Conservation (phyloP, 2,888 invertebrate species). For the Unio pictorum region DNA sequence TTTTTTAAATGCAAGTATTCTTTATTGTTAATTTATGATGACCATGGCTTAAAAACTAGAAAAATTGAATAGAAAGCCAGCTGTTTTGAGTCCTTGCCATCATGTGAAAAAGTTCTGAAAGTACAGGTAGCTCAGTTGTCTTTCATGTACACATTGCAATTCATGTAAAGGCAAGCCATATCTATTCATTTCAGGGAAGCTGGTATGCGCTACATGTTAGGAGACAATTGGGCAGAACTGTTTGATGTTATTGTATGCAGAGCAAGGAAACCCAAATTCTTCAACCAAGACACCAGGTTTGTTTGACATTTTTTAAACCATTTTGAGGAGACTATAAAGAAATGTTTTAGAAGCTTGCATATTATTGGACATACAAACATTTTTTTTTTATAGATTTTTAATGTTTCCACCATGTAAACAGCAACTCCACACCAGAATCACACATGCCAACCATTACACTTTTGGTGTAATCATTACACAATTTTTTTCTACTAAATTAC, state of each 20-base stretch:
- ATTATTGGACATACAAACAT: too few relatives aligned
- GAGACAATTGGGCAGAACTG: conserved; percentile 88
- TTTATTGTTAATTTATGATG: too few relatives aligned
- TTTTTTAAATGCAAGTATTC: too few relatives aligned
- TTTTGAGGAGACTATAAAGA: too few relatives aligned
- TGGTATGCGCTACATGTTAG: conserved; percentile 92
- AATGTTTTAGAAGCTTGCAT: too few relatives aligned
- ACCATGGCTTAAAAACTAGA: too few relatives aligned
- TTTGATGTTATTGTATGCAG: conserved; percentile 93
- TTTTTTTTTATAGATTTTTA: neutral
- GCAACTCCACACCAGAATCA: too few relatives aligned
- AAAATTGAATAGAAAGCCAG: neutral
- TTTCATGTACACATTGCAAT: too few relatives aligned
- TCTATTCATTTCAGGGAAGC: conserved; percentile 79
- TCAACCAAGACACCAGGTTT: conserved; percentile 85
- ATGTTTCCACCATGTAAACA: neutral
- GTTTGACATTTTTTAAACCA: neutral
- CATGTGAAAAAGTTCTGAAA: neutral
- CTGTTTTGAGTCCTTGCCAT: neutral
- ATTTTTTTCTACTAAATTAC: too few relatives aligned
- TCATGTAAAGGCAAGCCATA: neutral
- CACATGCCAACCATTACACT: too few relatives aligned
- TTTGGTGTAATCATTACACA: too few relatives aligned
- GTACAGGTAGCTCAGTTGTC: too few relatives aligned
- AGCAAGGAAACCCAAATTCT: conserved; percentile 96